A percentile compares a stretch with the other conserved stretches of the same genome.
These are phyloP conservation scores for Phymorhynchus buccinoides DNA, from an alignment of 1,140 invertebrate species.

Conservation along the genomic window DNA sequence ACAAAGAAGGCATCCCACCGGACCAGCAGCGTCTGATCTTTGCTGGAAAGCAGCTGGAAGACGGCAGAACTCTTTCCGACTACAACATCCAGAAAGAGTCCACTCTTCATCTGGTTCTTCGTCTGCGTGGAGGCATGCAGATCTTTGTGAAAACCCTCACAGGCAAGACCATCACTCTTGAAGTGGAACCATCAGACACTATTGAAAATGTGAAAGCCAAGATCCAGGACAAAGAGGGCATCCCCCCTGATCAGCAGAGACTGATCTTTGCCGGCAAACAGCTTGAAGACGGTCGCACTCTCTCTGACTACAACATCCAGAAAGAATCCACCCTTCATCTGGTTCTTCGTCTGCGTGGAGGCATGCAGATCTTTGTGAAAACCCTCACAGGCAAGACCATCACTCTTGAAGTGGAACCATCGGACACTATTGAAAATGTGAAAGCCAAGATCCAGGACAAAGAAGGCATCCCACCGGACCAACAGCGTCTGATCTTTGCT, in stretches of 20 bases:
- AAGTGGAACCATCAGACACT: conserved; percentile 75
- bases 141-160: conserved; percentile 94
- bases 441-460: conserved; percentile 77
- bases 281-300: conserved; percentile 83
- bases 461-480: conserved; percentile 85
- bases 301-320: conserved; percentile 94
- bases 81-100: conserved; percentile 95
- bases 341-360: conserved; percentile 82
- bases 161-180: conserved; percentile 91
- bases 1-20: too few relatives aligned
- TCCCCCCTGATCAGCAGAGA: conserved; percentile 87
- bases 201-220: conserved; percentile 89
- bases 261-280: conserved; percentile 86
- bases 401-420: conserved; percentile 91
- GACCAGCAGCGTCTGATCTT: conserved; percentile 79
- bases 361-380: conserved; percentile 74
- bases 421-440: conserved; percentile 80
- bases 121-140: conserved; percentile 79
- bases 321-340: conserved; percentile 91
- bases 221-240: conserved; percentile 85
- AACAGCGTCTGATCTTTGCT: conserved; percentile 79
- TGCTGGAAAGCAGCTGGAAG: conserved; percentile 80
- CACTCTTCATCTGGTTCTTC: conserved; percentile 81
- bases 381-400: conserved; percentile 87
- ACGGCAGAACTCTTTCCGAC: conserved; percentile 88